Base-by-base conservation (phyloP, 2,888 invertebrate genomes). In the Pterostichus madidus region DNA sequence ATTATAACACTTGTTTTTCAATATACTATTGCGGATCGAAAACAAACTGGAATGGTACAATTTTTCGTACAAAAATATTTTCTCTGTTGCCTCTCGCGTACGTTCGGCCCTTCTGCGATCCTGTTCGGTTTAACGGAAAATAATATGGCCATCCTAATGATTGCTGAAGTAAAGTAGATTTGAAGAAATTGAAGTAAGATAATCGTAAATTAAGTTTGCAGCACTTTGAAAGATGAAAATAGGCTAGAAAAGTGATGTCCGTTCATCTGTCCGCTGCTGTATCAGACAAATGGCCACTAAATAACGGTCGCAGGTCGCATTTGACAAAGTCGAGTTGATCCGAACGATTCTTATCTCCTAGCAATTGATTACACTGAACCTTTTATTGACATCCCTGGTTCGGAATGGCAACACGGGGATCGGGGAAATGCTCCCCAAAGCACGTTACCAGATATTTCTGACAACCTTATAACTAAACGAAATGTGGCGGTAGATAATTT, bases 381-480 rank as follows among this genome's bases (percentile, higher is more conserved):
- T 73, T 53, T 73, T 73, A 73, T 73, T 73, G 73, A 49, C 73
- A 46, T 73, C 46, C 24, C 10, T 8, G 15, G 68, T 68, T 59
- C 31, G 32, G 64, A 5, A 49, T 13, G 5, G 32, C 11, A 64
- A 13, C n/a, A 13, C 32, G 13, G n/a, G 35, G 32, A 13, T 1
- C 52, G 10, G 13, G n/a, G 52, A 17, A n/a, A 5, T 11, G 32
- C 35, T 64, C 5, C 13, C 13, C 64, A n/a, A 35, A 64, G n/a
- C 64, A 64, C 64, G 64, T 64, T 64, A 64, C 35, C 32, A 31
- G 73, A 73, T 73, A 73, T 73, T 73, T 73, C 49, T 44, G 73
- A 73, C 73, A 46, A 73, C 46, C 73, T 46, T 73, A 46, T 73
- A 73, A 73, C 73, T 73, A 24, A 73, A 73, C 73, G 73, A 73